Conservation (phyloP, 2,113 vertebrate genomes). For the Rostratula benghalensis region DNA sequence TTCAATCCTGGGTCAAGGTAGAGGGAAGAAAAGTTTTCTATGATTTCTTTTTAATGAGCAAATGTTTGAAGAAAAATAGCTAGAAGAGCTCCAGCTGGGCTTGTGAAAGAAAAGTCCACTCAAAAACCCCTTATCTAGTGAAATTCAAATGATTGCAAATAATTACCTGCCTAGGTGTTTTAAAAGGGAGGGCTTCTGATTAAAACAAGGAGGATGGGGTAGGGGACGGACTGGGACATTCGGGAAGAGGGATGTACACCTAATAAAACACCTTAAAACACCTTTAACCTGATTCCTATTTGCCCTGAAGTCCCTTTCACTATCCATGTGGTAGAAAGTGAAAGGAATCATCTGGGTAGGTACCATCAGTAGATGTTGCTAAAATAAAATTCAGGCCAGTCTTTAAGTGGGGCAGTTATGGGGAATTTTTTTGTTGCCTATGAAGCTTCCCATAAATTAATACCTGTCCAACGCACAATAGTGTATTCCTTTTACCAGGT, state of each 20-base stretch:
- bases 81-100: background rate
- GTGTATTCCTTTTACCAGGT: background rate
- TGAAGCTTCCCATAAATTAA: background rate
- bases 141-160: background rate
- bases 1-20: background rate
- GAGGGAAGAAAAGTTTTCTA: background rate
- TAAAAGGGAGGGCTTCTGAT: background rate
- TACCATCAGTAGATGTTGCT: background rate
- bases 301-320: background rate
- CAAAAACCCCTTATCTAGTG: background rate
- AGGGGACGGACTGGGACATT: too few relatives aligned
- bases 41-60: background rate
- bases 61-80: background rate
- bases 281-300: background rate
- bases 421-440: background rate
- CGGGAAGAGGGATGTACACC: too few relatives aligned
- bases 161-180: background rate
- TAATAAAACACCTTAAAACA: background rate
- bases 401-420: background rate
- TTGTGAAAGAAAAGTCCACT: background rate
- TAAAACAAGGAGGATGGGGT: background rate
- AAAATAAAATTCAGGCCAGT: background rate
- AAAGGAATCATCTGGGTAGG: background rate
- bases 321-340: background rate
- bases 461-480: background rate